Conservation (phyloP, 1,140 invertebrate species). For the Drosophila virilis region DNA sequence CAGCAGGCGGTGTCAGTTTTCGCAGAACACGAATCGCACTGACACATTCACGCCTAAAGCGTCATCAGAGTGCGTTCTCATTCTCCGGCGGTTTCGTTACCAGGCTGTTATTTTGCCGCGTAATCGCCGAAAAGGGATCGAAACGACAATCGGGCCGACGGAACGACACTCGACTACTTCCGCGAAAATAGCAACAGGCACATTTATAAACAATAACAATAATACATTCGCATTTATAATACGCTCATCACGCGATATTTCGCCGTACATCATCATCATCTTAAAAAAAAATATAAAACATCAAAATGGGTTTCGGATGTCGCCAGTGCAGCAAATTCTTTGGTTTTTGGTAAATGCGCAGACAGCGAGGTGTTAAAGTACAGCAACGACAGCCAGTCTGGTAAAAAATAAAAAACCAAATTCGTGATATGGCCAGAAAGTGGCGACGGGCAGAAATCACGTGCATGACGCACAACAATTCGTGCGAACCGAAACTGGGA, state of each 20-base stretch:
- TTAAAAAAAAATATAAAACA: constrained; percentile 25
- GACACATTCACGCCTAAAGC: background rate
- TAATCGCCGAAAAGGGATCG: constrained; percentile 23
- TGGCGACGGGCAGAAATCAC: constrained; percentile 38
- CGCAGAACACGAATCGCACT: constrained; percentile 14
- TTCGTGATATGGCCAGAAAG: too few relatives aligned
- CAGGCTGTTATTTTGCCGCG: constrained; percentile 49
- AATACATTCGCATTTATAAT: constrained; percentile 18
- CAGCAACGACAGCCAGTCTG: constrained; percentile 26
- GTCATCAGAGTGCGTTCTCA: constrained; percentile 10
- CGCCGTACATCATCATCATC: constrained; percentile 13
- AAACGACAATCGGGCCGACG: constrained; percentile 2
- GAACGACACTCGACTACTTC: constrained; percentile 48
- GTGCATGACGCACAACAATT: constrained; percentile 63
- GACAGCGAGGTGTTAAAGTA: constrained; percentile 48
- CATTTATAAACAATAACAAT: constrained; percentile 53
- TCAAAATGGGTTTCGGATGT: constrained; percentile 33
- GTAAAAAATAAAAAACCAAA: constrained; percentile 2
- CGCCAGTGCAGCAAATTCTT: constrained; percentile 57
- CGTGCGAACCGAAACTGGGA: constrained; percentile 1
- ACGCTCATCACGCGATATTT: constrained; percentile 20
- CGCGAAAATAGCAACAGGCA: constrained; percentile 42
- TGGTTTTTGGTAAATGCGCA: constrained; percentile 27
- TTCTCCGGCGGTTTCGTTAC: constrained; percentile 48
- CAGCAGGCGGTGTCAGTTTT: constrained; percentile 27